Evolutionary conservation across 2,888 invertebrate genomes (phyloP).

Genomic region (Rhingia campestris): DNA sequence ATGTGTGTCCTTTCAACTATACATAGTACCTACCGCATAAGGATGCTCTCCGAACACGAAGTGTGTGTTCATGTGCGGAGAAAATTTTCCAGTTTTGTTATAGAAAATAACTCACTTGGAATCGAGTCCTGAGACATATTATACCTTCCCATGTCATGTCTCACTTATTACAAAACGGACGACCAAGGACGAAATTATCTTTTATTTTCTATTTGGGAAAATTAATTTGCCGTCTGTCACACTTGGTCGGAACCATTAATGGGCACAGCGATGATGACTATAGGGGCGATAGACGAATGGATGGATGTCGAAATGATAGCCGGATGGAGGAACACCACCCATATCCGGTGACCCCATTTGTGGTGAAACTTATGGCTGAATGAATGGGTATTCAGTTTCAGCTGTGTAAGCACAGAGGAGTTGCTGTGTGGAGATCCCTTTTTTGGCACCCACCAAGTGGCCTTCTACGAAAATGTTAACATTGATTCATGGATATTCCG

Average conservation of each 20-base stretch:
- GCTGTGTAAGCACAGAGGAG: slow-evolving; percentile 8
- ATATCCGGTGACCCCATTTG: slow-evolving; percentile 24
- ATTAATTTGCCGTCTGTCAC: slow-evolving; percentile 23
- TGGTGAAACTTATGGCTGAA: slow-evolving; percentile 13
- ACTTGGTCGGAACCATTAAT: slow-evolving; percentile 8
- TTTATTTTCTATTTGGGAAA: background rate
- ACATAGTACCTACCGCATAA: too few species aligned
- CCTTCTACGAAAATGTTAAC: slow-evolving; percentile 23
- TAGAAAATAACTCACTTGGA: slow-evolving; percentile 38
- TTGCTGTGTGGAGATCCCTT: background rate
- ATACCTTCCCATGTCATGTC: too few species aligned
- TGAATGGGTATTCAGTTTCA: slow-evolving; percentile 25
- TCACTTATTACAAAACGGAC: slow-evolving; percentile 17
- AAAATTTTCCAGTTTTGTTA: slow-evolving; percentile 15
- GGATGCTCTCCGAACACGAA: too few species aligned
- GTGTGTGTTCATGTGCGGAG: background rate
- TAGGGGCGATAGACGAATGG: background rate
- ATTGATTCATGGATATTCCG: slow-evolving; percentile 42
- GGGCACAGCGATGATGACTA: slow-evolving; percentile 11
- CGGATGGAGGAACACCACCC: slow-evolving; percentile 1
- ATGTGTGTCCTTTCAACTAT: too few species aligned
- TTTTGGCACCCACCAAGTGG: slow-evolving; percentile 18
- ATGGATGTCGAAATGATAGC: slow-evolving; percentile 4
- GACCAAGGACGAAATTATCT: background rate
- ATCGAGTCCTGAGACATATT: slow-evolving; percentile 16